These are phyloP conservation scores for Cartodere bifasciata DNA, from an alignment of 2,888 invertebrate species.

Conservation along the genomic window DNA sequence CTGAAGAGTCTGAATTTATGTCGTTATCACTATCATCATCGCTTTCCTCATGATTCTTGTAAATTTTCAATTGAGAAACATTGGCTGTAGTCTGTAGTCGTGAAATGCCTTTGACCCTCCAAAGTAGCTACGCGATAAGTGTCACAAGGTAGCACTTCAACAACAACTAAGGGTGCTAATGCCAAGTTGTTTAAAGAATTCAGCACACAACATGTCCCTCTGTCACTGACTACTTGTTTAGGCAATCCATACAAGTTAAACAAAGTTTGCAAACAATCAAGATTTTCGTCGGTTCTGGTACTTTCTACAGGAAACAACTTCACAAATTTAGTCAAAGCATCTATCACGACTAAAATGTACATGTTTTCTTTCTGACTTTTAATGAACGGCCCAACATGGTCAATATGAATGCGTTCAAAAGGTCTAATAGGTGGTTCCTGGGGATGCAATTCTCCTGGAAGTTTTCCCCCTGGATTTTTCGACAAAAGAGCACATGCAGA, in stretches of 20 bases:
- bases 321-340: conserved; percentile 15
- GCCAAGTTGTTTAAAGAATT: conserved; percentile 8
- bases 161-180: conserved; percentile 4
- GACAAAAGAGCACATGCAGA: conserved; percentile 14
- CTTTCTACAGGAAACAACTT: conserved; percentile 10
- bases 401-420: conserved; percentile 13
- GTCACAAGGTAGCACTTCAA: not conserved
- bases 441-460: conserved; percentile 11
- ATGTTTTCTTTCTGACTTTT: conserved; percentile 10
- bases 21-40: too few species aligned
- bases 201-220: conserved; percentile 13
- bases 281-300: too few species aligned
- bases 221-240: conserved; percentile 13
- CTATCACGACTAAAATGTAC: conserved; percentile 14
- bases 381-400: conserved; percentile 16
- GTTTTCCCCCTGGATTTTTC: conserved; percentile 14
- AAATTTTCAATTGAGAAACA: conserved; percentile 1
- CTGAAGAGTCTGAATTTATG: too few species aligned
- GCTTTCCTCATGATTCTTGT: not conserved
- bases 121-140: conserved; percentile 1
- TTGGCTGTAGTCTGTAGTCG: conserved; percentile 1
- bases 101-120: not conserved
- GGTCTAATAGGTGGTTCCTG: conserved; percentile 11
- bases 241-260: conserved; percentile 12
- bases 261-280: not conserved